Conservation (phyloP, 2,113 vertebrate species). For the Micronisus gabar region DNA sequence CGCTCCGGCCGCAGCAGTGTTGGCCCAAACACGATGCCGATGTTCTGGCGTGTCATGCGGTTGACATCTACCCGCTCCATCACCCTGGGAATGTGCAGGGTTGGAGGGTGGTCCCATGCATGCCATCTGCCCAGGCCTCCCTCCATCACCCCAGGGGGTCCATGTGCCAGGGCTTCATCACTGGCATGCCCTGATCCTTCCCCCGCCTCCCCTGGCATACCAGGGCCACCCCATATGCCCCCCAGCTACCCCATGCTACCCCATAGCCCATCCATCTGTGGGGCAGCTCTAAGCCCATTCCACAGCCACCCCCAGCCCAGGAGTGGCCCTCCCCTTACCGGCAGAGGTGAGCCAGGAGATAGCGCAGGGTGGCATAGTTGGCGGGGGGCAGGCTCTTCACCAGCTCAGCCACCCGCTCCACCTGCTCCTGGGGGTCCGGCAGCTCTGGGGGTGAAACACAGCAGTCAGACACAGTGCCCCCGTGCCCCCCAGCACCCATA, state of each 20-base stretch:
- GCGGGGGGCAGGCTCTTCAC: constrained; percentile 78
- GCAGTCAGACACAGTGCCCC: too few relatives aligned
- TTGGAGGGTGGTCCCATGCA: background rate
- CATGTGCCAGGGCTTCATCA: background rate
- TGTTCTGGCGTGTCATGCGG: constrained; percentile 91
- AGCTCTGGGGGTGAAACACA: constrained; percentile 69
- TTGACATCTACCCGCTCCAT: constrained; percentile 78
- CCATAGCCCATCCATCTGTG: background rate
- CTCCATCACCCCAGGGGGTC: too few relatives aligned
- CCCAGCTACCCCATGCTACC: background rate
- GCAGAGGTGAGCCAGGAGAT: constrained; percentile 83
- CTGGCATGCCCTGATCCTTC: background rate
- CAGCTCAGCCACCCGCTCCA: constrained; percentile 78
- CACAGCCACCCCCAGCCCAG: background rate
- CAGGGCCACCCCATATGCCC: too few relatives aligned
- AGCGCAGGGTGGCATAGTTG: constrained; percentile 82
- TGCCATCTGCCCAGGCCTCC: background rate
- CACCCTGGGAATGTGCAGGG: constrained; percentile 69
- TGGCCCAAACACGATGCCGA: constrained; percentile 93
- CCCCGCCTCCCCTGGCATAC: background rate
- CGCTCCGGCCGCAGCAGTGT: constrained; percentile 86
- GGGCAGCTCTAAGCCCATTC: background rate
- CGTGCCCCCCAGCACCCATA: background rate
- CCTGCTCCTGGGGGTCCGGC: constrained; percentile 73
- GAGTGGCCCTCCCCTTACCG: constrained; percentile 65